Evolutionary conservation across 2,888 invertebrate species (phyloP), one percentile per base, ranked within the genome.

Genomic region (Hypolimnas misippus): DNA sequence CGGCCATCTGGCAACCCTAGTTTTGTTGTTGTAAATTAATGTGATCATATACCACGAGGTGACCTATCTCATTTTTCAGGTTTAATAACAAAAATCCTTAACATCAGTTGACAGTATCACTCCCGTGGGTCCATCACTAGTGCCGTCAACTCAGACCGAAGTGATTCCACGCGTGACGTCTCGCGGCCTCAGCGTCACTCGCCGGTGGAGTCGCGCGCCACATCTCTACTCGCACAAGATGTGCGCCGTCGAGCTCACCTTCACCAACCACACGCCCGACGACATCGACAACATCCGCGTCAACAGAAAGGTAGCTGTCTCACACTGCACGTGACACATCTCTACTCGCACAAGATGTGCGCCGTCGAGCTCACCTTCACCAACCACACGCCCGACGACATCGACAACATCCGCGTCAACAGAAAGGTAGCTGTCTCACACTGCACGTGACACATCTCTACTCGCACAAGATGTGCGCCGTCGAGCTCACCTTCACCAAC

Each of bases 401-500:
- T 97, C 59, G 93, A 89, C 25, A 93, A 95, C 71, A 94, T 98
- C 62, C 93, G 94, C 72, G 85, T 98, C 62, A 94, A 94, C 42
- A 94, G 94, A 73, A 96, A 96, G 94, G 97, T 96, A 49, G 40
- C 40, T 8, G 5, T 7, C 16, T 14, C 16, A 3, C 40, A n/a
- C n/a, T n/a, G n/a, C 94, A 98, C 71, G 93, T 95, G 40, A 96
- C 96, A 14, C 97, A 97, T 82, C 92, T 98, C 56, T 96, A 95
- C 86, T 97, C 97, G 7, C 93, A 95, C 3, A 92, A 92, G 68
- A 97, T 98, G 97, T 94, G 95, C 63, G 96, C 96, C 17, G 87
- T 98, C 10, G 97, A 98, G 81, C 81, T 98, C 63, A 89, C 93
- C 25, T 95, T 98, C 86, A 93, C 94, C 35, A 99, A 98, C 87